Evolutionary conservation across 2,797 vertebrate species (phyloP).

Genomic region (Alcedo quadribrachys): DNA sequence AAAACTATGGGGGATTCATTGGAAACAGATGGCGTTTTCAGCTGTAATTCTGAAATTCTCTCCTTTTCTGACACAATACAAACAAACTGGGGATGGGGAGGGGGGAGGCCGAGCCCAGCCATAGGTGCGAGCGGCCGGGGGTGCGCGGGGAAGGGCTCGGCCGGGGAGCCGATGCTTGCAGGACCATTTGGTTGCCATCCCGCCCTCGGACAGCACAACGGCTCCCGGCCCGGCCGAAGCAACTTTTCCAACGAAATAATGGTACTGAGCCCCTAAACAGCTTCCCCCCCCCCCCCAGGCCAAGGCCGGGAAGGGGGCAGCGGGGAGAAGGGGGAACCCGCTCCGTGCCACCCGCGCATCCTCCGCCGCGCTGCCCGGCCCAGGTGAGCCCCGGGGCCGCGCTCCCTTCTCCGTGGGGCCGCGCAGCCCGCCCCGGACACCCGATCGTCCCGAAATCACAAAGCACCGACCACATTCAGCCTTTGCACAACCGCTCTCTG

Average conservation of each 20-base stretch:
- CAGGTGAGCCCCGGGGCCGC: neutral
- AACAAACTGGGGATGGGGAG: constrained; percentile 63
- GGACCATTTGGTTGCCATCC: constrained; percentile 42
- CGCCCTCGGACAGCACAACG: neutral
- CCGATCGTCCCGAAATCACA: neutral
- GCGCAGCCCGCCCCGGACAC: neutral
- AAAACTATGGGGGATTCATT: constrained; percentile 84
- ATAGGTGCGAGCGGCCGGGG: neutral
- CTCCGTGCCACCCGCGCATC: neutral
- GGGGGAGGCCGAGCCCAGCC: neutral
- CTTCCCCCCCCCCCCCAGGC: no score
- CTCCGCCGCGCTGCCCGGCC: neutral
- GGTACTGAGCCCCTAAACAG: neutral
- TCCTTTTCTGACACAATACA: constrained; percentile 79
- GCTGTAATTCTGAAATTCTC: constrained; percentile 80
- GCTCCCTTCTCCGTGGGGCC: neutral
- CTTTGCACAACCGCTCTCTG: no score
- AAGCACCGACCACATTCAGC: neutral
- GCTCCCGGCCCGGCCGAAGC: neutral
- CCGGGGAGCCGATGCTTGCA: neutral
- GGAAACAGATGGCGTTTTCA: constrained; percentile 86
- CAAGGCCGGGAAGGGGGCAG: neutral
- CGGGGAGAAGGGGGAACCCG: neutral
- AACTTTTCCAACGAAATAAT: neutral
- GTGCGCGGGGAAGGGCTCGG: neutral